Conservation (phyloP, 1,140 invertebrate genomes). For the Druon quercuslanigerum region DNA sequence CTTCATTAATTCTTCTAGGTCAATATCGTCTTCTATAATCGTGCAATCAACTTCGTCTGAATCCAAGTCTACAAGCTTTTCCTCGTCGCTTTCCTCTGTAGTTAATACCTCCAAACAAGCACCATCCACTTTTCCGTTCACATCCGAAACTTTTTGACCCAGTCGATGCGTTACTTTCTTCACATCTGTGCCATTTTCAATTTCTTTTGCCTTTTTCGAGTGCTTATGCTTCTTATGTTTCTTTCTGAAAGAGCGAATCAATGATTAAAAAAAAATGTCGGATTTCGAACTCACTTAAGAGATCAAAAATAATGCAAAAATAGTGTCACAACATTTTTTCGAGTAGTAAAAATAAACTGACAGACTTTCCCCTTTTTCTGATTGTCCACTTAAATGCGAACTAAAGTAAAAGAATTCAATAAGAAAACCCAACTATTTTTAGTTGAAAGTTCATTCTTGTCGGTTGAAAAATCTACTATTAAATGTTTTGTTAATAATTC, state of each 20-base stretch:
- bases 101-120: slow-evolving; percentile 79
- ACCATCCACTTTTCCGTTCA: slow-evolving; percentile 68
- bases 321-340: no score
- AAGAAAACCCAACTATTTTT: no score
- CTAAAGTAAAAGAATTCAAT: no score
- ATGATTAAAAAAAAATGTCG: neutral
- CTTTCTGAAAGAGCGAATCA: slow-evolving; percentile 58
- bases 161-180: slow-evolving; percentile 46
- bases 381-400: no score
- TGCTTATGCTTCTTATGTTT: slow-evolving; percentile 76
- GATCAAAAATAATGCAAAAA: no score
- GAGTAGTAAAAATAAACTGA: no score
- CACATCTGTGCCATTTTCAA: slow-evolving; percentile 69
- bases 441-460: no score
- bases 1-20: slow-evolving; percentile 91
- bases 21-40: slow-evolving; percentile 89
- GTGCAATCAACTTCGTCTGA: slow-evolving; percentile 84
- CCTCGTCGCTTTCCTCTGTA: slow-evolving; percentile 82
- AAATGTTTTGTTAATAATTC: no score
- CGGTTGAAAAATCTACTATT: no score
- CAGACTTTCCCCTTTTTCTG: no score
- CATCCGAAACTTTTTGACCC: slow-evolving; percentile 58
- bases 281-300: no score
- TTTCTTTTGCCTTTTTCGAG: slow-evolving; percentile 67
- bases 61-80: slow-evolving; percentile 82